phyloP scores from a whole-genome alignment of 2,888 invertebrate genomes.

The Beris morrisii region DNA sequence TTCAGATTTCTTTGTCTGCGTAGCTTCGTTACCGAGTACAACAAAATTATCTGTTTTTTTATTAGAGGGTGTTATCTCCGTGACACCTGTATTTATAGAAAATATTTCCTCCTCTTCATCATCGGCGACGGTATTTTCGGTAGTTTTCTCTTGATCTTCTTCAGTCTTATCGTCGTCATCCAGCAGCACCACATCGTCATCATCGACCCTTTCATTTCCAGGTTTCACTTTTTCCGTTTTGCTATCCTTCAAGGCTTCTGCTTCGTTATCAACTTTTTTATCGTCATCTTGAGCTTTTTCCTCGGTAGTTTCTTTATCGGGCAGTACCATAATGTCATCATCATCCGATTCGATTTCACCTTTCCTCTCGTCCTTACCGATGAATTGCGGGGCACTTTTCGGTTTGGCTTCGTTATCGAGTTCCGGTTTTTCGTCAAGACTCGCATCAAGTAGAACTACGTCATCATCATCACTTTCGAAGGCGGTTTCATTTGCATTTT shows the following conservation, averaged over 20 bases:
- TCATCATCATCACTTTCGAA: slow-evolving; percentile 16
- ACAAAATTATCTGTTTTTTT: slow-evolving; percentile 9
- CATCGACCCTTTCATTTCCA: slow-evolving; percentile 8
- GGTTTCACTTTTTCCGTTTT: not conserved
- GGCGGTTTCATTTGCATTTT: not conserved
- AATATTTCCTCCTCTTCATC: not conserved
- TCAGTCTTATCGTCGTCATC: slow-evolving; percentile 29
- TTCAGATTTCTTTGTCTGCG: not conserved
- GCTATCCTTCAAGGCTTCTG: not conserved
- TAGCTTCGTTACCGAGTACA: slow-evolving; percentile 4
- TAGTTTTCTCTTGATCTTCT: not conserved
- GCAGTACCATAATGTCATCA: no score
- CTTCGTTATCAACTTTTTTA: slow-evolving; percentile 7
- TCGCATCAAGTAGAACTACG: slow-evolving; percentile 2
- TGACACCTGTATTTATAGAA: not conserved
- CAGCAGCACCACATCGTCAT: not conserved
- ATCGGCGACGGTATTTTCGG: not conserved
- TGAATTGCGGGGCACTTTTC: no score
- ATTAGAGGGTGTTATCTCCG: not conserved
- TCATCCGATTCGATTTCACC: not conserved
- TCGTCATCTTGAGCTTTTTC: not conserved
- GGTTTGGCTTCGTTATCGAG: not conserved
- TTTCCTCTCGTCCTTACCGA: not conserved
- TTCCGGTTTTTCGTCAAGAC: not conserved
- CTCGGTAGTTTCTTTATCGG: no score